Evolutionary conservation across 2,888 invertebrate species (phyloP).

Genomic region (Suillia variegata): DNA sequence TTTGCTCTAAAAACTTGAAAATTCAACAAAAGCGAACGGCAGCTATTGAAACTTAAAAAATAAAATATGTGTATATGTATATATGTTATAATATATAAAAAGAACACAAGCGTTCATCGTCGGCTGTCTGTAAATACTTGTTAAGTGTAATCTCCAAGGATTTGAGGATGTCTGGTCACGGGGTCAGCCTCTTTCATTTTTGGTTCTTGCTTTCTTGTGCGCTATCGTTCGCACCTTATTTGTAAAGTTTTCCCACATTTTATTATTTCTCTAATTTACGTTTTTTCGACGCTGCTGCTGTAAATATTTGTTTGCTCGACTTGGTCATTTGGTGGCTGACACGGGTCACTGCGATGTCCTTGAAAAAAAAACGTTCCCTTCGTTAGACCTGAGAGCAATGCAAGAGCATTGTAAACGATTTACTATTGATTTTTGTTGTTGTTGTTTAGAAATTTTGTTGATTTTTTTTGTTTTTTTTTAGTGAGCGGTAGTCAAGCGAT

Average conservation of each 20-base stretch:
- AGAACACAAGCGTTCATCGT: too few relatives aligned
- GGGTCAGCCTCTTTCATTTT: neutral
- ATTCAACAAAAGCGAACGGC: too few relatives aligned
- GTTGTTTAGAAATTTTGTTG: too few relatives aligned
- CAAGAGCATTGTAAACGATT: neutral
- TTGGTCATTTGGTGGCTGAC: neutral
- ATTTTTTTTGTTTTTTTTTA: slow-evolving; percentile 2
- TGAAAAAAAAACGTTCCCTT: neutral
- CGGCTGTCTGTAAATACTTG: too few relatives aligned
- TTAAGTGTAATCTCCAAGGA: too few relatives aligned
- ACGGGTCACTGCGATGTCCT: neutral
- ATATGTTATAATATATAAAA: too few relatives aligned
- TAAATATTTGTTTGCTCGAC: neutral
- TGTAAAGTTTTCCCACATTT: neutral
- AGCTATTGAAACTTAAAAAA: too few relatives aligned
- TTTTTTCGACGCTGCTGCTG: neutral
- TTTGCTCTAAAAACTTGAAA: too few relatives aligned
- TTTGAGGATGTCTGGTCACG: neutral
- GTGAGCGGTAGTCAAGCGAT: slow-evolving; percentile 5
- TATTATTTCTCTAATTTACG: slow-evolving; percentile 5
- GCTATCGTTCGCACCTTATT: neutral
- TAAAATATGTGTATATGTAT: too few relatives aligned
- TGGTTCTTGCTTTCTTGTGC: neutral
- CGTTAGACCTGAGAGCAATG: slow-evolving; percentile 5
- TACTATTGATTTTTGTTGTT: neutral